A percentile compares a stretch with the other conserved stretches of the same genome.
These are phyloP conservation scores for Trichonephila clavata DNA, from an alignment of 1,140 invertebrate genomes.

Conservation along the genomic window DNA sequence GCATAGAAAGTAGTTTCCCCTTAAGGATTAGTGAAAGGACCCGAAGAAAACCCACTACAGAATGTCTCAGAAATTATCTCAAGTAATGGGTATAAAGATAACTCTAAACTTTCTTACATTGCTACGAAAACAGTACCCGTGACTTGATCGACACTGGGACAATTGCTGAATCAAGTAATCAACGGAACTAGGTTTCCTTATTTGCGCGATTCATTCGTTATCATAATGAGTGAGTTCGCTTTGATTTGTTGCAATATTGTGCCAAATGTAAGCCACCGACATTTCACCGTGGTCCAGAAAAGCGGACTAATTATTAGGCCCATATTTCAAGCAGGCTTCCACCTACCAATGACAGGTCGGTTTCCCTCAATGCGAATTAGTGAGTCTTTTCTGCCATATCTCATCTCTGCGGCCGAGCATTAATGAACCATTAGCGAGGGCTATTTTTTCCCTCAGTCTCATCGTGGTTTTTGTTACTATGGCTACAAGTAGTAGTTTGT, in stretches of 20 bases:
- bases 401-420: slow-evolving; percentile 68
- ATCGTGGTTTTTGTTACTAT: slow-evolving; percentile 74
- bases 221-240: slow-evolving; percentile 37
- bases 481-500: slow-evolving; percentile 74
- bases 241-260: slow-evolving; percentile 64
- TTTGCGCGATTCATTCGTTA: neutral
- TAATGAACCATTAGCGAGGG: slow-evolving; percentile 76
- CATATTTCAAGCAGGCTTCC: slow-evolving; percentile 73
- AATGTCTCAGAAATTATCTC: too few species aligned
- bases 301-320: slow-evolving; percentile 67
- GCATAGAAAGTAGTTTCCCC: too few species aligned
- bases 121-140: too few species aligned
- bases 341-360: slow-evolving; percentile 67
- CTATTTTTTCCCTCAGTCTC: slow-evolving; percentile 65
- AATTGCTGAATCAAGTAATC: slow-evolving; percentile 18
- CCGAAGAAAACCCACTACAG: too few species aligned
- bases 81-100: too few species aligned
- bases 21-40: too few species aligned
- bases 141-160: too few species aligned
- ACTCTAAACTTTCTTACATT: too few species aligned
- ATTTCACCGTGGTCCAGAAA: slow-evolving; percentile 20
- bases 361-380: slow-evolving; percentile 67
- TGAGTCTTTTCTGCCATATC: slow-evolving; percentile 67
- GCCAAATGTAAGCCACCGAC: slow-evolving; percentile 42
- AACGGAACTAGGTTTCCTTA: neutral